Percentiles rank a stretch among this genome's conserved stretches.
Conservation (phyloP, 2,113 vertebrate species). For the Chionomys nivalis region DNA sequence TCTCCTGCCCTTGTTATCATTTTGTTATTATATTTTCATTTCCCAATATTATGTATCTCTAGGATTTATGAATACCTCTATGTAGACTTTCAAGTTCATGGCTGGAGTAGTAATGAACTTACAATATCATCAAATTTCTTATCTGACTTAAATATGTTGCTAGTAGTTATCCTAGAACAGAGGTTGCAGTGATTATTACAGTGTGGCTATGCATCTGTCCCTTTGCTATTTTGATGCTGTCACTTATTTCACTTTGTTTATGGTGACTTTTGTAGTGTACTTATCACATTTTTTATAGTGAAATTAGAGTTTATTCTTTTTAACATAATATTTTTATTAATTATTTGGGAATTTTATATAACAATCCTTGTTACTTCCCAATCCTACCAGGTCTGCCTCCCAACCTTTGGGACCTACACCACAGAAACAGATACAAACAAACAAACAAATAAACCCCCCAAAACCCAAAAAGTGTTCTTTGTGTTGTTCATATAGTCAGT, state of each 20-base stretch:
- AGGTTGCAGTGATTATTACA: not conserved
- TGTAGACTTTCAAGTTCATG: not conserved
- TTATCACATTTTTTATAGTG: not conserved
- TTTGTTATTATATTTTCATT: not conserved
- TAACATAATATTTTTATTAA: not conserved
- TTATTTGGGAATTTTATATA: not conserved
- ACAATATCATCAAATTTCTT: not conserved
- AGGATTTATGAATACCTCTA: not conserved
- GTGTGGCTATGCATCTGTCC: not conserved
- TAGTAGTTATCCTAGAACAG: not conserved
- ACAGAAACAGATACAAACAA: not conserved
- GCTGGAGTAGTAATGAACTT: not conserved
- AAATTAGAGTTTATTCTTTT: too few species aligned
- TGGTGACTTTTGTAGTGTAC: not conserved
- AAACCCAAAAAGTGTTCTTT: not conserved
- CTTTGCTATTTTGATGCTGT: not conserved
- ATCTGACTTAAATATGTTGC: not conserved
- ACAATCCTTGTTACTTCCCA: not conserved
- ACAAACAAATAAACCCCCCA: too few species aligned
- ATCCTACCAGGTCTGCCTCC: not conserved
- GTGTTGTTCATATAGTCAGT: not conserved
- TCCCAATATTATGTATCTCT: not conserved
- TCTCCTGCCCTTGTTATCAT: not conserved
- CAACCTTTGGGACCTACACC: not conserved
- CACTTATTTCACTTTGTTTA: not conserved